phyloP scores from a whole-genome alignment of 53 echinoderm and acorn worm genomes.

The Stichopus horrens region DNA sequence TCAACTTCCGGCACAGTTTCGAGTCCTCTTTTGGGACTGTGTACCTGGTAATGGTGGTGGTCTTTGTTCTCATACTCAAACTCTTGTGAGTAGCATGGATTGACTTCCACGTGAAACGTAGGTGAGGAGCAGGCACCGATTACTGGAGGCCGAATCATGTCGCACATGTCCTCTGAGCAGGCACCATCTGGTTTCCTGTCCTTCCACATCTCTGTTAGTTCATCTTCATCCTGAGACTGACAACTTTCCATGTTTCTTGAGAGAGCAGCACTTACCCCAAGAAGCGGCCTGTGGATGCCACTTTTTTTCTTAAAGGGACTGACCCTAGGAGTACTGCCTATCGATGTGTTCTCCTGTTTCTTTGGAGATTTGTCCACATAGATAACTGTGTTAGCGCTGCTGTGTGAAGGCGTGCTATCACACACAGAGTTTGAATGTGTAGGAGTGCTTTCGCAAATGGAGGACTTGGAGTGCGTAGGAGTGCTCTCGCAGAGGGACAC shows the following conservation, averaged over 20 bases:
- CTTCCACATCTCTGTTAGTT: constrained; percentile 51
- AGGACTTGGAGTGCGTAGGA: constrained; percentile 44
- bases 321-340: constrained; percentile 58
- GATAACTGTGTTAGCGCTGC: constrained; percentile 48
- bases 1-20: constrained; percentile 47
- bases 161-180: constrained; percentile 77
- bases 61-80: constrained; percentile 73
- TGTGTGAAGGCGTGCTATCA: constrained; percentile 51
- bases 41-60: constrained; percentile 26
- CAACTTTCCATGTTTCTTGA: constrained; percentile 56
- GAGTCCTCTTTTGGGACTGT: constrained; percentile 34
- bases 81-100: constrained; percentile 92
- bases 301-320: constrained; percentile 41
- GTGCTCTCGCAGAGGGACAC: constrained; percentile 42
- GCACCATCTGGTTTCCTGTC: constrained; percentile 88
- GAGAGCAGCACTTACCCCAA: constrained; percentile 66
- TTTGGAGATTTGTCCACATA: constrained; percentile 46
- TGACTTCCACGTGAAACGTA: constrained; percentile 92
- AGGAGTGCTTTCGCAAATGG: constrained; percentile 52
- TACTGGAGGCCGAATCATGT: constrained; percentile 82
- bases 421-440: constrained; percentile 57
- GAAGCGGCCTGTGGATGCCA: constrained; percentile 8
- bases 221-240: constrained; percentile 50
- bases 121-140: constrained; percentile 95
- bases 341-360: constrained; percentile 53